These are phyloP conservation scores for Petrosia ficiformis DNA, from an alignment of 37 sponge, comb jelly and placozoan species.

Conservation along the genomic window DNA sequence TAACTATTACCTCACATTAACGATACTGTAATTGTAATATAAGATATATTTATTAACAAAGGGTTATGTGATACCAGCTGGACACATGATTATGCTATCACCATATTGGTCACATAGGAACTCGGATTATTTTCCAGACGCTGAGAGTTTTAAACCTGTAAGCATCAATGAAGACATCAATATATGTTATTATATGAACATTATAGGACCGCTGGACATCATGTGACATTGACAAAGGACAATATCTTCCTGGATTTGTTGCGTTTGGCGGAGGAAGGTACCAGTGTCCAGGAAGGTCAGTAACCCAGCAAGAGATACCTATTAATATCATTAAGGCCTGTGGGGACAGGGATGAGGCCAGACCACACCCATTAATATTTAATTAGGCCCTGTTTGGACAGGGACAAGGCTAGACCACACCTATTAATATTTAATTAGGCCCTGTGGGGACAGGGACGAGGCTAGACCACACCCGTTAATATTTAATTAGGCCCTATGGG, in stretches of 20 bases:
- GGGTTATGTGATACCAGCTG: constrained; percentile 64
- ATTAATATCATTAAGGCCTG: neutral
- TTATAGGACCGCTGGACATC: constrained; percentile 66
- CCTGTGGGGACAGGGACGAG: too few relatives aligned
- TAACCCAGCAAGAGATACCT: neutral
- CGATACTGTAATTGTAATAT: too few relatives aligned
- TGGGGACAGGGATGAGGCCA: too few relatives aligned
- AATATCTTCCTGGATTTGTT: constrained; percentile 75
- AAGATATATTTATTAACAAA: too few relatives aligned
- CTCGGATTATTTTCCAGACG: constrained; percentile 61
- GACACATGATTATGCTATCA: constrained; percentile 66
- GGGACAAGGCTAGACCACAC: too few relatives aligned
- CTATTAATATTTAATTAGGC: too few relatives aligned
- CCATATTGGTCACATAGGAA: constrained; percentile 79
- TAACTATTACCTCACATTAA: too few relatives aligned
- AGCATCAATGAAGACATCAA: neutral
- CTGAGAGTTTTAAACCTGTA: constrained; percentile 77
- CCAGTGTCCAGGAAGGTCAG: constrained; percentile 83
- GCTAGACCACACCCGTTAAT: too few relatives aligned
- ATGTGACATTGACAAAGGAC: constrained; percentile 66
- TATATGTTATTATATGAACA: neutral
- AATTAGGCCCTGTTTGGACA: too few relatives aligned
- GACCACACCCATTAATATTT: too few relatives aligned
- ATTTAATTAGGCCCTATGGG: too few relatives aligned
- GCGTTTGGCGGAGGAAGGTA: constrained; percentile 84